phyloP scores from a whole-genome alignment of 1,140 invertebrate genomes.

The Copidosoma floridanum region DNA sequence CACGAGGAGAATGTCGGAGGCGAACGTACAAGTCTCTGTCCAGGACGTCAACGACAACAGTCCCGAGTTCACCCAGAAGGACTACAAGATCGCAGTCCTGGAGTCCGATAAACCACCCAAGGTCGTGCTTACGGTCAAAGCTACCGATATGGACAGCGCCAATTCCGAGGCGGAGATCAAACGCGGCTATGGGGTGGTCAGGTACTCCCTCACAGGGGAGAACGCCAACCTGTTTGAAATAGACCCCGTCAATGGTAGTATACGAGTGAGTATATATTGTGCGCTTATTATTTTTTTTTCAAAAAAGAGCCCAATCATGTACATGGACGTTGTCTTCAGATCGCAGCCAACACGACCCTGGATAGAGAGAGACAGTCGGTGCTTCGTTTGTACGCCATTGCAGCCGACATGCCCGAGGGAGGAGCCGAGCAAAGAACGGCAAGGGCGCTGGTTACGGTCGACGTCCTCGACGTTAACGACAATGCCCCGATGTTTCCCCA shows the following conservation, averaged over 20 bases:
- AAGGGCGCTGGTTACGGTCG: constrained; percentile 64
- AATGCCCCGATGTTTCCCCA: constrained; percentile 66
- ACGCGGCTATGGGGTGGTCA: constrained; percentile 67
- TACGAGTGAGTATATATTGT: constrained; percentile 57
- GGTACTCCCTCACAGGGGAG: constrained; percentile 70
- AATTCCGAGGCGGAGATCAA: constrained; percentile 61
- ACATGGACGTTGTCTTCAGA: no score
- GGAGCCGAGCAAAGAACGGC: constrained; percentile 66
- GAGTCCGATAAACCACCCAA: constrained; percentile 71
- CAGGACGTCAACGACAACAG: constrained; percentile 79
- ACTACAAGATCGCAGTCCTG: constrained; percentile 68
- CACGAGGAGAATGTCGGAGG: constrained; percentile 63
- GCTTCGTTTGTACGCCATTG: constrained; percentile 68
- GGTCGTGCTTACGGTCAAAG: constrained; percentile 67
- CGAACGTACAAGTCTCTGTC: constrained; percentile 69
- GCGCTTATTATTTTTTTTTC: no score
- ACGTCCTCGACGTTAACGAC: constrained; percentile 81
- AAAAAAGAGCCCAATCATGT: no score
- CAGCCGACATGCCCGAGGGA: constrained; percentile 69
- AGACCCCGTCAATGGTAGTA: constrained; percentile 65
- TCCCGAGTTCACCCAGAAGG: constrained; percentile 69
- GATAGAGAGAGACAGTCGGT: constrained; percentile 74
- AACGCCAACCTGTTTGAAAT: constrained; percentile 71
- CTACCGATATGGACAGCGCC: constrained; percentile 69
- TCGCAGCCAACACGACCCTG: constrained; percentile 67